Percentiles rank a stretch among this genome's conserved stretches.
Evolutionary conservation across 2,113 vertebrate genomes (phyloP).

Genomic region (Chelonoidis abingdonii): DNA sequence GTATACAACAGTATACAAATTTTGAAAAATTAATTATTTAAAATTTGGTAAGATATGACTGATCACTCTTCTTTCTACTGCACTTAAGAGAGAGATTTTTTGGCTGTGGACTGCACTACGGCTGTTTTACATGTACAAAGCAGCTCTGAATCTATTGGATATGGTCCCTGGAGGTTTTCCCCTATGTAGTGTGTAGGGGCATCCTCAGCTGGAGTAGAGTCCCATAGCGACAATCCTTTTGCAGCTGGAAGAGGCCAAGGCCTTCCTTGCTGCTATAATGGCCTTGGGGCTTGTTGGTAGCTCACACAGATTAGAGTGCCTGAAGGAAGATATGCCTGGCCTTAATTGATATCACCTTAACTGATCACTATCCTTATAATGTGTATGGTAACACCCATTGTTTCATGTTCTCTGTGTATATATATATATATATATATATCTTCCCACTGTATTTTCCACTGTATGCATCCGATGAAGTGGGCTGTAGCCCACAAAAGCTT

Average conservation of each 20-base stretch:
- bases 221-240: background rate
- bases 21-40: conserved; percentile 26
- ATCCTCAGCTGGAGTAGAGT: background rate
- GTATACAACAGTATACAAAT: conserved; percentile 29
- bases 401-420: too few species aligned
- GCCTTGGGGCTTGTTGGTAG: background rate
- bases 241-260: background rate
- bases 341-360: too few species aligned
- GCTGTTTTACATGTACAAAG: background rate
- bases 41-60: background rate
- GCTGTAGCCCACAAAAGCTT: too few species aligned
- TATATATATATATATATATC: too few species aligned
- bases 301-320: too few species aligned
- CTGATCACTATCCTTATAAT: too few species aligned
- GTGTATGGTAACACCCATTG: too few species aligned
- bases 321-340: background rate
- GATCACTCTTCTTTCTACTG: background rate
- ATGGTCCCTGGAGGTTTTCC: background rate
- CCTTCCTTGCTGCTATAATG: background rate
- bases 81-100: background rate
- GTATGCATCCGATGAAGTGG: too few species aligned
- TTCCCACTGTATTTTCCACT: too few species aligned
- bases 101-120: background rate
- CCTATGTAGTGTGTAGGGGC: background rate
- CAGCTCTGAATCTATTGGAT: background rate